Percentiles rank a stretch among this genome's conserved stretches.
Conservation (phyloP, 2,797 vertebrate species). For the Pseudochaenichthys georgianus region DNA sequence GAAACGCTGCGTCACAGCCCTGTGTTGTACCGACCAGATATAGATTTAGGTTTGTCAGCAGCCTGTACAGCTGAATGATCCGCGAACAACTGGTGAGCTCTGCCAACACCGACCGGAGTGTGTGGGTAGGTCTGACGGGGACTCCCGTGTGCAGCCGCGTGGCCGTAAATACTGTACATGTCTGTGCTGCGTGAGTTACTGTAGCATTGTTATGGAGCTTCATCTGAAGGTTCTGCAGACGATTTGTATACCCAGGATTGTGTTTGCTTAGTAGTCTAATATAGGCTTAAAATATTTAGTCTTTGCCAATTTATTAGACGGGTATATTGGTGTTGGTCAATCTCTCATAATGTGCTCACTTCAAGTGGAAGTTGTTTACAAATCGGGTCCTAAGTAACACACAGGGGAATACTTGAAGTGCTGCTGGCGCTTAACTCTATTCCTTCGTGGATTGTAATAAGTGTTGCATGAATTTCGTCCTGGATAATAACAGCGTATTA, state of each 20-base stretch:
- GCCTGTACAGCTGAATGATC: conserved; percentile 40
- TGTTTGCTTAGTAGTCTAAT: neutral
- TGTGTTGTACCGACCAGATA: conserved; percentile 19
- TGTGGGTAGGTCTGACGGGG: conserved; percentile 4
- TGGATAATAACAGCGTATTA: conserved; percentile 43
- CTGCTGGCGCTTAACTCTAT: conserved; percentile 27
- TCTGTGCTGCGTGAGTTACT: neutral
- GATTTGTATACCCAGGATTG: neutral
- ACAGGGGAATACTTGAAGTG: conserved; percentile 14
- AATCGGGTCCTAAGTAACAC: conserved; percentile 1
- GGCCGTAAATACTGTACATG: conserved; percentile 7
- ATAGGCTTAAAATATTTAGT: neutral
- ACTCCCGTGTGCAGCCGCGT: neutral
- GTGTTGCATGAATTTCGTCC: conserved; percentile 37
- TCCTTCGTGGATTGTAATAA: conserved; percentile 32
- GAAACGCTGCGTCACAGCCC: conserved; percentile 7
- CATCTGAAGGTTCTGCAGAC: neutral
- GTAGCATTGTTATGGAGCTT: neutral
- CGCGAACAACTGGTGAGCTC: conserved; percentile 63
- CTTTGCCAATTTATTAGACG: neutral
- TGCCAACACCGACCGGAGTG: conserved; percentile 46
- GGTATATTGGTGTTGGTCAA: neutral
- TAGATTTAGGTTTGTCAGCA: conserved; percentile 48
- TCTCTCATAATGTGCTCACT: neutral
- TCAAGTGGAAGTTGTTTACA: neutral